These are phyloP conservation scores for Oryzias celebensis DNA, from an alignment of 2,113 vertebrate genomes.

Conservation along the genomic window DNA sequence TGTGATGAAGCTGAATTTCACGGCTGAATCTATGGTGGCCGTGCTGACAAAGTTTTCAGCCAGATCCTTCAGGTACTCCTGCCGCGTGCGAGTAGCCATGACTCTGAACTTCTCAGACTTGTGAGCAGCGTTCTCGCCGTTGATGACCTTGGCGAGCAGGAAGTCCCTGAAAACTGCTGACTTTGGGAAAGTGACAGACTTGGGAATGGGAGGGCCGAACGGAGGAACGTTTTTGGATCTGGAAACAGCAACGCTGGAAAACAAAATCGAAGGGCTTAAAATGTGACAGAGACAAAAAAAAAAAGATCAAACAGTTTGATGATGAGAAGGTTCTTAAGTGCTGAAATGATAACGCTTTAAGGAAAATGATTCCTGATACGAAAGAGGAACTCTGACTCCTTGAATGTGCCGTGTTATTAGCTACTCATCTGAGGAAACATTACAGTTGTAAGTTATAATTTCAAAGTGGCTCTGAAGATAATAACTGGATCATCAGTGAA, in stretches of 20 bases:
- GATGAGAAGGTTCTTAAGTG: constrained; percentile 32
- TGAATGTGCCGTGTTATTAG: constrained; percentile 57
- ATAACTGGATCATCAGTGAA: constrained; percentile 60
- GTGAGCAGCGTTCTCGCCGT: constrained; percentile 95
- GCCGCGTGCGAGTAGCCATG: constrained; percentile 95
- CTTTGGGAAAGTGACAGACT: constrained; percentile 96
- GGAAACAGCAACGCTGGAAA: constrained; percentile 91
- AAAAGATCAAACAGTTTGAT: constrained; percentile 21
- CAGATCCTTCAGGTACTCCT: constrained; percentile 96
- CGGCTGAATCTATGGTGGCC: constrained; percentile 87
- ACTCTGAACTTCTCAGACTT: constrained; percentile 96
- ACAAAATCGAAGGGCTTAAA: not conserved
- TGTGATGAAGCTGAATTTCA: constrained; percentile 97
- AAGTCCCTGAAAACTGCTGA: constrained; percentile 99
- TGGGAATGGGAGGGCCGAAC: constrained; percentile 94
- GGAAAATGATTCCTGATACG: constrained; percentile 43
- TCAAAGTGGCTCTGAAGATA: constrained; percentile 71
- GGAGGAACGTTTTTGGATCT: constrained; percentile 95
- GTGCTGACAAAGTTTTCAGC: constrained; percentile 97
- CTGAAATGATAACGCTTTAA: constrained; percentile 28
- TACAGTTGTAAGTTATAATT: constrained; percentile 57
- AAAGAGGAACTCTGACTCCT: constrained; percentile 31
- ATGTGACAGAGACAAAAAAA: not conserved
- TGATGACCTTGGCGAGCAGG: constrained; percentile 97
- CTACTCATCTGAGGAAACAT: constrained; percentile 15